Percentiles rank a stretch among this genome's conserved stretches.
phyloP scores from a whole-genome alignment of 2,113 vertebrate genomes.

The Synodontis membranacea region DNA sequence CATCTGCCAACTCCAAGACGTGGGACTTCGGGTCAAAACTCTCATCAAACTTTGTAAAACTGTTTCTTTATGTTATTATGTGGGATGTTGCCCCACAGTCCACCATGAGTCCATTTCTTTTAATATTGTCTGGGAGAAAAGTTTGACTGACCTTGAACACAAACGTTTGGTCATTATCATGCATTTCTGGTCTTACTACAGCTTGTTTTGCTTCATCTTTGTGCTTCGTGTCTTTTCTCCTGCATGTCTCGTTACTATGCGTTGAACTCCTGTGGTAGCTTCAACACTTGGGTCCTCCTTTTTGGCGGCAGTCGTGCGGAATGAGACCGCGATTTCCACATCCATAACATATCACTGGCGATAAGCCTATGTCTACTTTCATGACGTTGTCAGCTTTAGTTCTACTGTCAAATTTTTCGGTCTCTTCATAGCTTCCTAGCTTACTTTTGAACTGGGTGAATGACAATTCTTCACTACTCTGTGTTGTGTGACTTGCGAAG shows the following conservation, averaged over 20 bases:
- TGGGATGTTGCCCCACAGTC: conserved; percentile 7
- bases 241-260: conserved; percentile 40
- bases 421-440: too few species aligned
- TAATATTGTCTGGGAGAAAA: neutral
- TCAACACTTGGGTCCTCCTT: conserved; percentile 27
- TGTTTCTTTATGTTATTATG: conserved; percentile 5
- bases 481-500: too few species aligned
- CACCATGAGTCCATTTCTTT: conserved; percentile 8
- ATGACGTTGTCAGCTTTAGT: too few species aligned
- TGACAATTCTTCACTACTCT: too few species aligned
- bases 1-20: too few species aligned
- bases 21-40: too few species aligned
- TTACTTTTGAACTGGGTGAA: too few species aligned
- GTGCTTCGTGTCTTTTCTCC: conserved; percentile 19
- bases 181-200: conserved; percentile 18
- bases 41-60: neutral
- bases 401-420: too few species aligned
- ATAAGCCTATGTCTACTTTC: too few species aligned
- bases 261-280: conserved; percentile 46
- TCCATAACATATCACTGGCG: neutral
- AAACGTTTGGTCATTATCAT: too few species aligned
- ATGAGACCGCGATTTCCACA: conserved; percentile 39
- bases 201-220: conserved; percentile 31
- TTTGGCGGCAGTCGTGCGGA: conserved; percentile 30
- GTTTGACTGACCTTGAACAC: neutral